phyloP scores from a whole-genome alignment of 2,113 vertebrate genomes.

The Vulpes ferrilata region DNA sequence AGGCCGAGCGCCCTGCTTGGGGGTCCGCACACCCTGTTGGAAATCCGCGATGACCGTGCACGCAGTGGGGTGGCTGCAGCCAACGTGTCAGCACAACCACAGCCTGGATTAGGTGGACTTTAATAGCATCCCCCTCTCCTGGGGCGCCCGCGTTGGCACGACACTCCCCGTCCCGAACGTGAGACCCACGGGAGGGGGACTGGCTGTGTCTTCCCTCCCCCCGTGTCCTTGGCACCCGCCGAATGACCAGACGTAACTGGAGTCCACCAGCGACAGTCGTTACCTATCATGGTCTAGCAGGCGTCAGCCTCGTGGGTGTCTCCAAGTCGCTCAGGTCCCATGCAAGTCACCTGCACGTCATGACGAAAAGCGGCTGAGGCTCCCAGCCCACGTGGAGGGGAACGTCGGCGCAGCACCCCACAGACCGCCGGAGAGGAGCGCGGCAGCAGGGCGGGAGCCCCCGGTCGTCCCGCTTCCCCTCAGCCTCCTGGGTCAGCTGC shows the following conservation, averaged over 20 bases:
- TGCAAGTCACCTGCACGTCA: neutral
- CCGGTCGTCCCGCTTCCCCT: neutral
- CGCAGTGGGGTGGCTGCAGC: neutral
- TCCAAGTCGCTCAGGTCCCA: neutral
- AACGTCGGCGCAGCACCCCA: neutral
- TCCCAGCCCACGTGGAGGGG: neutral
- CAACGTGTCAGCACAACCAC: neutral
- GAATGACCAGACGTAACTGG: neutral
- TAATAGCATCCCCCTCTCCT: neutral
- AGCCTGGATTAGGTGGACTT: neutral
- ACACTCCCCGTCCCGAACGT: neutral
- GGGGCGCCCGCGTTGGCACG: neutral
- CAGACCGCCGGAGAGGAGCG: neutral
- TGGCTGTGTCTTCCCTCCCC: neutral
- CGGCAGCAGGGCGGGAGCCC: accelerated
- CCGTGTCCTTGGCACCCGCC: neutral
- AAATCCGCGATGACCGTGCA: neutral
- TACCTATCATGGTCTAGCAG: no score
- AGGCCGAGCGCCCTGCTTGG: neutral
- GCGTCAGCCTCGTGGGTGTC: neutral
- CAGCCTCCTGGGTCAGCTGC: neutral
- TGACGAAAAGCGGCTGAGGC: neutral
- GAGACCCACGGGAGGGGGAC: neutral
- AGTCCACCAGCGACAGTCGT: no score
- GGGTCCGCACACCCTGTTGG: accelerated